phyloP scores from a whole-genome alignment of 2,113 vertebrate genomes.

The Engraulis encrasicolus region DNA sequence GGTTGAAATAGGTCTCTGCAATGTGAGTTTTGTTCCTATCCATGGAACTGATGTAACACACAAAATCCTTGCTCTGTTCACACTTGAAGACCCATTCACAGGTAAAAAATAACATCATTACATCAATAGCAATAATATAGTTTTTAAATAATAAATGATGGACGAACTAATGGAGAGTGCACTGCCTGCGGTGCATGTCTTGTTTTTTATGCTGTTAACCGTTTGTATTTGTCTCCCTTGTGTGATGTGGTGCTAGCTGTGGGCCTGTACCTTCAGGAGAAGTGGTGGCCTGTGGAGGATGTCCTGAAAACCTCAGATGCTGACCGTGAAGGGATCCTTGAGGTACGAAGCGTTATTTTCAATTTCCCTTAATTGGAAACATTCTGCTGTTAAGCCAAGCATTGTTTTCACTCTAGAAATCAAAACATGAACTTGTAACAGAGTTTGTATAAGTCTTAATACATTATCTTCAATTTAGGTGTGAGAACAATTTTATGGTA shows the following conservation, averaged over 20 bases:
- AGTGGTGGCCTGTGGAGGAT: conserved; percentile 88
- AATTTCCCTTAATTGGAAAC: no score
- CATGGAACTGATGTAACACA: conserved; percentile 78
- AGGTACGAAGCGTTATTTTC: conserved; percentile 70
- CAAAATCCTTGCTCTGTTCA: conserved; percentile 87
- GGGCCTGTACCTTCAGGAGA: conserved; percentile 83
- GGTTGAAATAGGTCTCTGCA: conserved; percentile 80
- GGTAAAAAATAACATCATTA: conserved; percentile 64
- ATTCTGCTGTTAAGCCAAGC: not conserved
- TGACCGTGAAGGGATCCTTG: conserved; percentile 77
- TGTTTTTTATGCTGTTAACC: not conserved
- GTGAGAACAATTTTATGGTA: no score
- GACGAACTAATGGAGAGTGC: no score
- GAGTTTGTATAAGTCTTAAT: no score
- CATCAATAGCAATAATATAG: no score
- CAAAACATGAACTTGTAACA: no score
- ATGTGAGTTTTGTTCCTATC: conserved; percentile 82
- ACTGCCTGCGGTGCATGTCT: not conserved
- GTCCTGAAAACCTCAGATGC: conserved; percentile 80
- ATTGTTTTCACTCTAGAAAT: no score
- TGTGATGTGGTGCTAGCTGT: conserved; percentile 71
- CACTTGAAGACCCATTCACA: conserved; percentile 78
- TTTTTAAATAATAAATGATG: no score
- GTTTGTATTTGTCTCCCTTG: not conserved
- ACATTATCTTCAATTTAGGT: no score